Percentiles rank a stretch among this genome's conserved stretches.
These are phyloP conservation scores for Thysanoteuthis rhombus DNA, from an alignment of 2,888 invertebrate species.

Conservation along the genomic window DNA sequence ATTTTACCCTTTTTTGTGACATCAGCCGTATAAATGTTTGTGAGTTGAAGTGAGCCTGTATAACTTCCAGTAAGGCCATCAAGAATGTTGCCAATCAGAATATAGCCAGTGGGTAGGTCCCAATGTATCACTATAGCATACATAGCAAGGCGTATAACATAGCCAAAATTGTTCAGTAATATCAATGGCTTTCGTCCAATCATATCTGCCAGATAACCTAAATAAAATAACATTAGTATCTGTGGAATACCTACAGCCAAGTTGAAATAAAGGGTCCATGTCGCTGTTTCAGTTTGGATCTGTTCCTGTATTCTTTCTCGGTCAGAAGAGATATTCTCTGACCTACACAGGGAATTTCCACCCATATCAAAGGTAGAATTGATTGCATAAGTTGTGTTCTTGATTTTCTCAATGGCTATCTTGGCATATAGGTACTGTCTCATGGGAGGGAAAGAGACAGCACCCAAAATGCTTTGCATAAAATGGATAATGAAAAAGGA, in stretches of 20 bases:
- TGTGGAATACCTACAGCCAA: conserved; percentile 41
- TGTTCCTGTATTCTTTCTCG: conserved; percentile 30
- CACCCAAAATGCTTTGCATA: conserved; percentile 13
- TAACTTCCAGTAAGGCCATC: conserved; percentile 44
- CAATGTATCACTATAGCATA: conserved; percentile 42
- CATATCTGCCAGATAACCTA: conserved; percentile 41
- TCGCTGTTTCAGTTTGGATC: conserved; percentile 36
- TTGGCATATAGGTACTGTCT: conserved; percentile 33
- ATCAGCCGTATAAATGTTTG: conserved; percentile 41
- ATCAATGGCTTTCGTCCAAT: conserved; percentile 43
- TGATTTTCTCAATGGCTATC: conserved; percentile 35
- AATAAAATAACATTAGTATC: conserved; percentile 36
- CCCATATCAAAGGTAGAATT: not conserved
- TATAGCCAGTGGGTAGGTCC: conserved; percentile 39
- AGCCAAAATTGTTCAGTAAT: conserved; percentile 37
- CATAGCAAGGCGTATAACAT: conserved; percentile 33
- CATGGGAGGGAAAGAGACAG: not conserved
- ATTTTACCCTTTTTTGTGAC: conserved; percentile 38
- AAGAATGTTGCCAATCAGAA: conserved; percentile 41
- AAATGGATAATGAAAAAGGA: conserved; percentile 1
- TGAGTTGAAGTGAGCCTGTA: conserved; percentile 37
- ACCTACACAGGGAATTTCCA: conserved; percentile 30
- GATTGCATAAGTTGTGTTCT: conserved; percentile 21
- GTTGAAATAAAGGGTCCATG: conserved; percentile 37
- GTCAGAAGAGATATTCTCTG: conserved; percentile 34